phyloP scores from a whole-genome alignment of 2,113 vertebrate species.

The Acinonyx jubatus region DNA sequence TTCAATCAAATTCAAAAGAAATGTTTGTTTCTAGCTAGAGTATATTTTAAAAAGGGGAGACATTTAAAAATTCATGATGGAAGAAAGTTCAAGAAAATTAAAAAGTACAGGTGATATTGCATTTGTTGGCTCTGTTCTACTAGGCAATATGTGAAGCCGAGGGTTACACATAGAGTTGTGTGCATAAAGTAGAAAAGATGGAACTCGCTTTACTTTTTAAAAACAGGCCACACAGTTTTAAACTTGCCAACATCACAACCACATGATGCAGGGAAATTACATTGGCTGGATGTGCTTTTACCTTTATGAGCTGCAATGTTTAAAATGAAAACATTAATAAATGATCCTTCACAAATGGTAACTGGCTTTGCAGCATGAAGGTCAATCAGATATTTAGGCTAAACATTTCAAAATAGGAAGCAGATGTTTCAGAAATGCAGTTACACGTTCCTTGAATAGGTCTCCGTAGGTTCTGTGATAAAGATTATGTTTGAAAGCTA shows the following conservation, averaged over 20 bases:
- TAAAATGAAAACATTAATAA: constrained; percentile 59
- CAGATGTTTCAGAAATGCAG: neutral
- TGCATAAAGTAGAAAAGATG: neutral
- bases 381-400: constrained; percentile 48
- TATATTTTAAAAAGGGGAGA: neutral
- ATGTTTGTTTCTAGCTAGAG: neutral
- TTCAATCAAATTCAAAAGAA: constrained; percentile 46
- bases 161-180: neutral
- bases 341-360: constrained; percentile 62
- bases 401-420: neutral
- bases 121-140: constrained; percentile 51
- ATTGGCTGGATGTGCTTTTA: constrained; percentile 55
- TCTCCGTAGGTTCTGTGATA: neutral
- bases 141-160: neutral
- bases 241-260: neutral
- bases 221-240: neutral
- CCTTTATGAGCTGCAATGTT: constrained; percentile 58
- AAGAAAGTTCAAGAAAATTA: neutral
- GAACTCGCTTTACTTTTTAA: neutral
- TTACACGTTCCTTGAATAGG: neutral
- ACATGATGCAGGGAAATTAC: neutral
- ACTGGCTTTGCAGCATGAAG: neutral
- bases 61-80: neutral
- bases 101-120: neutral
- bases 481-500: neutral